Evolutionary conservation across 2,113 vertebrate species (phyloP).

Genomic region (Corythornis cristatus): DNA sequence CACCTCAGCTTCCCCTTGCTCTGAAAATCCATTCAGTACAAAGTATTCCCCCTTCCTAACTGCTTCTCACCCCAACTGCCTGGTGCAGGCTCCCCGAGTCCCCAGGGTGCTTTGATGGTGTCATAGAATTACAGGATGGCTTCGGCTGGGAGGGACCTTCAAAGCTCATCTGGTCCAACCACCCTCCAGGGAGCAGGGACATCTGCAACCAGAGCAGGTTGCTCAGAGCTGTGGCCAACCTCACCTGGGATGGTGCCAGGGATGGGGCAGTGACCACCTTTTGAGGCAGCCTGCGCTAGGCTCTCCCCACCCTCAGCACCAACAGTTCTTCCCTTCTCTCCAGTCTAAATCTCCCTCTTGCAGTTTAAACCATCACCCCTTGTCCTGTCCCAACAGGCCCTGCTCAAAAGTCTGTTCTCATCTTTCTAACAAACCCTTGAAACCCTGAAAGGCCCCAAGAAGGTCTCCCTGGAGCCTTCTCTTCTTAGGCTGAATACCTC

Average conservation of each 20-base stretch:
- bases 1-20: neutral
- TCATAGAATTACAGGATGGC: neutral
- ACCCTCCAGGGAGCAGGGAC: neutral
- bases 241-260: neutral
- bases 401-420: neutral
- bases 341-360: neutral
- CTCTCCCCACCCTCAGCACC: neutral
- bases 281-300: neutral
- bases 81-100: neutral
- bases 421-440: neutral
- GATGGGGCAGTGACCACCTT: neutral
- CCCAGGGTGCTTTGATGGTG: neutral
- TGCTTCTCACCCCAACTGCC: fast-evolving
- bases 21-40: fast-evolving
- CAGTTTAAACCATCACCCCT: neutral
- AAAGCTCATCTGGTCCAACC: neutral
- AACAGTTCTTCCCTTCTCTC: neutral
- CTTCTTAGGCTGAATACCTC: neutral
- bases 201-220: neutral
- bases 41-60: neutral
- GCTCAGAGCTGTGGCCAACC: neutral
- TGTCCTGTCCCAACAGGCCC: neutral
- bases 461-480: neutral
- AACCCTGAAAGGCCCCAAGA: neutral
- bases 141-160: neutral